A percentile compares a stretch with the other conserved stretches of the same genome.
These are phyloP conservation scores for Myrmecobius fasciatus DNA, from an alignment of 2,113 vertebrate species.

Conservation along the genomic window DNA sequence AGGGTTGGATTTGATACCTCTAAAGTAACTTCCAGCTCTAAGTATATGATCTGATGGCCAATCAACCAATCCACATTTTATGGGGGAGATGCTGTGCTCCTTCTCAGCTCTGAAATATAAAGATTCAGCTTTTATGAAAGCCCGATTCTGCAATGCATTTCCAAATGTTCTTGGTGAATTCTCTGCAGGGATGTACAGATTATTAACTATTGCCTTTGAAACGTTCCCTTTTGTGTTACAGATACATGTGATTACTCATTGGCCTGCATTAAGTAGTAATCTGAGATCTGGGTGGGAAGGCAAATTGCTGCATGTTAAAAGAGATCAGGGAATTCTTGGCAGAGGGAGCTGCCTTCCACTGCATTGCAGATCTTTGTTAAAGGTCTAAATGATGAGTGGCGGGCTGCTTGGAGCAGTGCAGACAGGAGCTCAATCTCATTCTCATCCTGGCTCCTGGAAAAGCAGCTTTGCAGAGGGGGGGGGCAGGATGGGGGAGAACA, in stretches of 20 bases:
- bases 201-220: neutral
- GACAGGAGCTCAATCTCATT: neutral
- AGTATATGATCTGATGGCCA: neutral
- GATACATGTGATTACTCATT: neutral
- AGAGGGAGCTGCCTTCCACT: neutral
- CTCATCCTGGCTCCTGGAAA: constrained; percentile 17
- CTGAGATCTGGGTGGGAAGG: neutral
- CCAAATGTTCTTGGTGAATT: neutral
- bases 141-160: neutral
- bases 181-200: neutral
- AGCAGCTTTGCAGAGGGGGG: neutral
- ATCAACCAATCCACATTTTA: neutral
- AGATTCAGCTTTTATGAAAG: neutral
- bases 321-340: neutral
- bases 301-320: neutral
- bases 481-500: neutral
- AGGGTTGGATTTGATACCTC: neutral
- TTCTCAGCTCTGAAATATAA: neutral
- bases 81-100: neutral
- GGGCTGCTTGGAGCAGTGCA: neutral
- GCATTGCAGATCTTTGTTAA: constrained; percentile 57
- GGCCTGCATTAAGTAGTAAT: neutral
- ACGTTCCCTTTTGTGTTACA: neutral
- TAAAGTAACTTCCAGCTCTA: neutral
- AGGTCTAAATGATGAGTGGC: accelerated